Evolutionary conservation across 1,140 invertebrate species (phyloP), one percentile per base, ranked within the genome.

Genomic region (Paralvinella palmiformis): DNA sequence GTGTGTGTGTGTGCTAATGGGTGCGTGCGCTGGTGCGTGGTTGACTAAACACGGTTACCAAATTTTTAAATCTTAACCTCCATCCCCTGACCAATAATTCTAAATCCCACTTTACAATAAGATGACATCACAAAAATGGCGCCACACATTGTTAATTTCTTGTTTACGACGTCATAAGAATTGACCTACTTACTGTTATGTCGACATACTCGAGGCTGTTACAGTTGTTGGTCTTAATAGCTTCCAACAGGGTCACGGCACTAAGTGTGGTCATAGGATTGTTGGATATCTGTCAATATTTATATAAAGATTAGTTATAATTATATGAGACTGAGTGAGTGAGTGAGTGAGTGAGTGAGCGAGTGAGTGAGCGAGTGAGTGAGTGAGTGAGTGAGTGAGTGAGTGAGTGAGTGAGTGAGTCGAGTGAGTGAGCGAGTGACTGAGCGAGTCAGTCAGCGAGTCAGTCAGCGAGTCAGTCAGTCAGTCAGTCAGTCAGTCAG

Each of bases 241-340:
- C 55, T 20, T 10, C 33, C 24, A 57, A 32, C 55, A 57, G 20
- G n/a, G 58, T 31, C 20, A 35, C n/a, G 58, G 35, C 37, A 32
- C 58, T 45, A 33, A 27, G 22, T 2, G 35, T 45, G 7, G 58
- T 60, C 35, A 60, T 15, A 5, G 58, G 35, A 33, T 60, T 60
- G 24, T 60, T 37, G 10, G 58, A 35, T 31, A 60, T 37, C 58
- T 60, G 33, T 22, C n/a, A 20, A 53, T n/a, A n/a, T n/a, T n/a
- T n/a, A n/a, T n/a, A n/a, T 41, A 10, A 41, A 41, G 10, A n/a
- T 10, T 41, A 41, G 37, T 10, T 10, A 41, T 41, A 41, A 10
- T 41, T 41, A 10, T 10, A 41, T 41, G 10, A 41, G 10, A n/a
- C 37, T 41, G 37, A 10, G 37, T 10, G 37, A 10, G n/a, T 10